Conservation (phyloP, 1,140 invertebrate species). For the Euwallacea fornicatus region DNA sequence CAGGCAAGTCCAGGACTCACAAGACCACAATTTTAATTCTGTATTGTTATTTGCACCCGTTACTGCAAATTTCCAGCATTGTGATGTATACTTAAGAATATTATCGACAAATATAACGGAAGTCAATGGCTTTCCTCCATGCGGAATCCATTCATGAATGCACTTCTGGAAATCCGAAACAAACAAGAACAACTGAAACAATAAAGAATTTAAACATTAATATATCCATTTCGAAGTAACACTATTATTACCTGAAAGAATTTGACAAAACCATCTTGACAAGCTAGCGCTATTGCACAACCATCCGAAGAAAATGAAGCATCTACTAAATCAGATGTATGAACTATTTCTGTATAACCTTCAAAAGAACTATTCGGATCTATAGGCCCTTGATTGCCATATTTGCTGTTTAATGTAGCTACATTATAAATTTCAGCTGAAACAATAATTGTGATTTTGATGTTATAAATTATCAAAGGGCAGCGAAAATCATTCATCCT, state of each 20-base stretch:
- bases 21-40: constrained; percentile 92
- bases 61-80: constrained; percentile 95
- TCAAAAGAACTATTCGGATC: constrained; percentile 56
- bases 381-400: constrained; percentile 56
- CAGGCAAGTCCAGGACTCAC: constrained; percentile 88
- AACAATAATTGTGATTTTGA: too few relatives aligned
- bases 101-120: constrained; percentile 92
- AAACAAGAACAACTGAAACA: constrained; percentile 78
- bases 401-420: constrained; percentile 56
- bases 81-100: constrained; percentile 76
- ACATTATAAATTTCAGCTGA: constrained; percentile 68
- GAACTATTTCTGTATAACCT: constrained; percentile 67
- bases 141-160: constrained; percentile 89
- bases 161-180: constrained; percentile 69
- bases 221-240: not conserved
- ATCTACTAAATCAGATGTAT: constrained; percentile 75
- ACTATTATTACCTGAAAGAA: constrained; percentile 77
- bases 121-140: constrained; percentile 80
- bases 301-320: constrained; percentile 92
- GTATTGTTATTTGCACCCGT: constrained; percentile 89
- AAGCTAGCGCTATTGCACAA: constrained; percentile 86
- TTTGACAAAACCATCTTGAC: constrained; percentile 83
- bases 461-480: too few relatives aligned
- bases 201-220: constrained; percentile 47
- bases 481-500: too few relatives aligned